A percentile compares a stretch with the other conserved stretches of the same genome.
Conservation (phyloP, 2,113 vertebrate genomes). For the Collichthys lucidus region DNA sequence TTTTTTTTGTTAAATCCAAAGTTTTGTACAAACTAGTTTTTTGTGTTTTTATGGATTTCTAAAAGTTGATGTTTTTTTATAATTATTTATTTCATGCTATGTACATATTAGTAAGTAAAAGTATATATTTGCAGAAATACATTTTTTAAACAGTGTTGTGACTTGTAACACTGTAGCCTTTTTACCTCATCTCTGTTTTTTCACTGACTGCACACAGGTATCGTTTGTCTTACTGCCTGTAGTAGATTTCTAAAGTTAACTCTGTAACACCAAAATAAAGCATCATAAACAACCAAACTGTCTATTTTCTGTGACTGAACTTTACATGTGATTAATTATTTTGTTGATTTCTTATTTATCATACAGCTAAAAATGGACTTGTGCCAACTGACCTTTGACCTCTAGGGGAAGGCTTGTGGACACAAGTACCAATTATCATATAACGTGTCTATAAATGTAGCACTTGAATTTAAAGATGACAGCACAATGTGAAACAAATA, state of each 20-base stretch:
- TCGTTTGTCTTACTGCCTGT: constrained; percentile 82
- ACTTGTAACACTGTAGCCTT: constrained; percentile 86
- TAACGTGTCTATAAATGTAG: background rate
- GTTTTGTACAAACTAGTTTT: constrained; percentile 89
- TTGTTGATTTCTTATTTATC: background rate
- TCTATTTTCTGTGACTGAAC: background rate
- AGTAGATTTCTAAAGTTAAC: constrained; percentile 90
- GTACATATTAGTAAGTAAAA: constrained; percentile 92
- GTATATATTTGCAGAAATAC: constrained; percentile 90
- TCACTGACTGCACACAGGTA: constrained; percentile 86
- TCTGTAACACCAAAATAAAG: constrained; percentile 89
- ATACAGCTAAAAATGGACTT: background rate
- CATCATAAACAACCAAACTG: constrained; percentile 56
- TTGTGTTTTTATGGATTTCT: constrained; percentile 83
- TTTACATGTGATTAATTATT: background rate
- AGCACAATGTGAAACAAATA: background rate
- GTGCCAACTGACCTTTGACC: background rate
- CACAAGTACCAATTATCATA: background rate
- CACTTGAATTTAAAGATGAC: background rate
- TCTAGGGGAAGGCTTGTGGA: background rate
- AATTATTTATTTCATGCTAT: constrained; percentile 94
- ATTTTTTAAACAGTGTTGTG: constrained; percentile 85
- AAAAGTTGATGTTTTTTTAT: constrained; percentile 88
- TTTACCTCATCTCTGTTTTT: constrained; percentile 87
- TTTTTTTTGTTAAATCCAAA: constrained; percentile 86